Evolutionary conservation across 2,888 invertebrate species (phyloP).

Genomic region (Metalampra italica): DNA sequence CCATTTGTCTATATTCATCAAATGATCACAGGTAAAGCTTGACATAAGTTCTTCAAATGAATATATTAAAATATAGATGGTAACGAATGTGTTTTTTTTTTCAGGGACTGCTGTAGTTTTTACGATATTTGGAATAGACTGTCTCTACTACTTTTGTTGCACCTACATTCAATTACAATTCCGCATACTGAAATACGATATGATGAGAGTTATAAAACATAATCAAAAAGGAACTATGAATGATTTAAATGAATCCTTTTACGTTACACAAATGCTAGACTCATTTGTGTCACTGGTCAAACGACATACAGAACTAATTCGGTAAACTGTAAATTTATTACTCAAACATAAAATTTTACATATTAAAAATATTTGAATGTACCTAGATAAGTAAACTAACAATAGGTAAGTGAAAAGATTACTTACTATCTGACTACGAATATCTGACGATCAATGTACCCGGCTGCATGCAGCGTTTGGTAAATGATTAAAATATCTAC

Average conservation of each 20-base stretch:
- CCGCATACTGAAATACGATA: constrained; percentile 29
- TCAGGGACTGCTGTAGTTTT: constrained; percentile 23
- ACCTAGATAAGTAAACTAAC: no score
- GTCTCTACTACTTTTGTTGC: constrained; percentile 38
- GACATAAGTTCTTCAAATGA: background rate
- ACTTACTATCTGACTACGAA: no score
- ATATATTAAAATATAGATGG: background rate
- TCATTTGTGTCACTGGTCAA: constrained; percentile 25
- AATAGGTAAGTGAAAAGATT: no score
- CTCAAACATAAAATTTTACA: no score
- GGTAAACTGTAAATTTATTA: no score
- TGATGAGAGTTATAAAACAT: constrained; percentile 24
- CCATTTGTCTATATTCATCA: constrained; percentile 34
- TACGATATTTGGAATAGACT: constrained; percentile 37
- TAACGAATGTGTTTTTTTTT: constrained; percentile 8
- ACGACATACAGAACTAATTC: constrained; percentile 36
- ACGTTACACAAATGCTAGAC: background rate
- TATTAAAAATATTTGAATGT: no score
- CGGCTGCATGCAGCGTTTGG: no score
- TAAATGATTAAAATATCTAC: no score
- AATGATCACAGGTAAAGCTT: constrained; percentile 31
- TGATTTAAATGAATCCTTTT: constrained; percentile 14
- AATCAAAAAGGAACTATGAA: constrained; percentile 3
- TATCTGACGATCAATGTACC: no score
- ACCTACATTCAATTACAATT: constrained; percentile 45